phyloP scores from a whole-genome alignment of 2,888 invertebrate species.

The Synergus laeviventris region DNA sequence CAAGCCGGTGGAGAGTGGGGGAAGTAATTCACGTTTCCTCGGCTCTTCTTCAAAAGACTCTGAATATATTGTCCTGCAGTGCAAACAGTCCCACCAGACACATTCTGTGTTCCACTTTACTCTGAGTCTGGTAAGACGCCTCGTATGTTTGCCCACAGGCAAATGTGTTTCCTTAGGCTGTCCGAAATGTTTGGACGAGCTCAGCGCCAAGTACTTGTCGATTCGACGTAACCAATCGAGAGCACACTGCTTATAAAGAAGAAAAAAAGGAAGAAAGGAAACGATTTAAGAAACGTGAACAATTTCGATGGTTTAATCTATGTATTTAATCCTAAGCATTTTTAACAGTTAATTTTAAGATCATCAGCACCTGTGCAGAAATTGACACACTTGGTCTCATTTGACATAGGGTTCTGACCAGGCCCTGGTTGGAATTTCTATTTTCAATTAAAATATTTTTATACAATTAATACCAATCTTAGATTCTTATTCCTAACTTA shows the following conservation, averaged over 20 bases:
- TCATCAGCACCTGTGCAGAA: too few species aligned
- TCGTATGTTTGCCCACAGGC: conserved; percentile 71
- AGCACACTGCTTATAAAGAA: conserved; percentile 52
- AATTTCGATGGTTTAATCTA: conserved; percentile 21
- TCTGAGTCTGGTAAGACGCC: conserved; percentile 61
- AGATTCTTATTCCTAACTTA: too few species aligned
- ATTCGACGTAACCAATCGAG: conserved; percentile 56
- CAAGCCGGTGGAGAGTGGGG: conserved; percentile 32
- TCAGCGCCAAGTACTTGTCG: conserved; percentile 57
- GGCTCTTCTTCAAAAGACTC: conserved; percentile 67
- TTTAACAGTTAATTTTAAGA: too few species aligned
- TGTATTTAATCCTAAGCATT: too few species aligned
- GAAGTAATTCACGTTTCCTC: conserved; percentile 62
- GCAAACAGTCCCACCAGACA: conserved; percentile 71
- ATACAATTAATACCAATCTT: too few species aligned
- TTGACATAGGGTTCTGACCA: too few species aligned
- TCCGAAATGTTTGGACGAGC: conserved; percentile 71
- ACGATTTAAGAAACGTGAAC: conserved; percentile 9
- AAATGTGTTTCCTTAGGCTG: conserved; percentile 75
- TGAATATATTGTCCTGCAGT: conserved; percentile 69
- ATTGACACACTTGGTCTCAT: too few species aligned
- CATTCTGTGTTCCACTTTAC: conserved; percentile 70
- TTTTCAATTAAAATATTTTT: too few species aligned
- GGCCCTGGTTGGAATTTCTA: too few species aligned
- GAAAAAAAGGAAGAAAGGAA: conserved; percentile 44